Evolutionary conservation across 2,888 invertebrate species (phyloP).

Genomic region (Ditylenchus weischeri): DNA sequence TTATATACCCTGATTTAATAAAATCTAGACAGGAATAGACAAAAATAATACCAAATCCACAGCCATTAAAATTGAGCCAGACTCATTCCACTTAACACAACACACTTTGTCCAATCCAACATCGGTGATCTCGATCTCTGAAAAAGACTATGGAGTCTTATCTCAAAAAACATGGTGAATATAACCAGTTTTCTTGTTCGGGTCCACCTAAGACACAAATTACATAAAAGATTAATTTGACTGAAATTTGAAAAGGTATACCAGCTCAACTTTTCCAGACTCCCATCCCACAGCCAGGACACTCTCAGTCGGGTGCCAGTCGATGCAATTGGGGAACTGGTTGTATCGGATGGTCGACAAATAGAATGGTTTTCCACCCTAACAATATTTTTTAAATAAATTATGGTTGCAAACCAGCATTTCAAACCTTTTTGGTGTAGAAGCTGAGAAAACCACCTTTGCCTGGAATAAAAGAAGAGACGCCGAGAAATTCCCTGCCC

Average conservation of each 20-base stretch:
- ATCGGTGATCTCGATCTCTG: constrained; percentile 20
- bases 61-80: constrained; percentile 25
- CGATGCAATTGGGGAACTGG: constrained; percentile 19
- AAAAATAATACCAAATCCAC: constrained; percentile 25
- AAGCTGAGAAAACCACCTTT: constrained; percentile 39
- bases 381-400: background rate
- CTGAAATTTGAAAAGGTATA: too few relatives aligned
- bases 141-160: constrained; percentile 15
- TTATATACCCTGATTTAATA: constrained; percentile 1
- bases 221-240: too few relatives aligned
- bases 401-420: background rate
- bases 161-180: constrained; percentile 5
- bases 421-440: constrained; percentile 39
- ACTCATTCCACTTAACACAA: constrained; percentile 26
- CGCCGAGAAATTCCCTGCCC: constrained; percentile 37
- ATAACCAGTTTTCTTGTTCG: constrained; percentile 29
- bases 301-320: constrained; percentile 47
- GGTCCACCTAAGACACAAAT: constrained; percentile 23
- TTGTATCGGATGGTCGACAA: constrained; percentile 19
- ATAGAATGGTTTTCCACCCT: constrained; percentile 42
- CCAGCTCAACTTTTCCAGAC: constrained; percentile 38
- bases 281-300: constrained; percentile 49
- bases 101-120: constrained; percentile 12
- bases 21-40: background rate
- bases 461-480: constrained; percentile 30